Conservation (phyloP, 2,797 vertebrate species). For the Amphiprion clarkii region DNA sequence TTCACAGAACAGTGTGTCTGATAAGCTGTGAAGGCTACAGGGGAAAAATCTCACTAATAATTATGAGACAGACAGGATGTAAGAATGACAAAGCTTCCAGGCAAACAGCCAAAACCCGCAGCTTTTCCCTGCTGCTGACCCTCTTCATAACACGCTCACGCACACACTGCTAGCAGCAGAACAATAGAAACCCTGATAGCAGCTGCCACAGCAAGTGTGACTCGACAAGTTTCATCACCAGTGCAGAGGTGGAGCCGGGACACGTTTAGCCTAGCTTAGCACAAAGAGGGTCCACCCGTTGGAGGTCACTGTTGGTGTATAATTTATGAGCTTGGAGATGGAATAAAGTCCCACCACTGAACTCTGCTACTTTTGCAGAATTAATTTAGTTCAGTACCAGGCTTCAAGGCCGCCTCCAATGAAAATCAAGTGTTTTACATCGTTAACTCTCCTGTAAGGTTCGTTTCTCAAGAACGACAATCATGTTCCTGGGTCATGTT, state of each 20-base stretch:
- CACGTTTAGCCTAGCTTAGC: not conserved
- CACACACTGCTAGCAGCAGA: slow-evolving; percentile 14
- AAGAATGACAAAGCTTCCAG: slow-evolving; percentile 2
- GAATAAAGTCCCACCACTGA: not conserved
- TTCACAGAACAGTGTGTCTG: too few relatives aligned
- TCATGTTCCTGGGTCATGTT: too few relatives aligned
- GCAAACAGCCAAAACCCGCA: slow-evolving; percentile 7
- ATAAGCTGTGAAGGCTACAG: too few relatives aligned
- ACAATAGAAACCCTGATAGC: slow-evolving; percentile 42
- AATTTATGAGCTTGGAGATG: too few relatives aligned
- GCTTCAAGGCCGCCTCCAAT: too few relatives aligned
- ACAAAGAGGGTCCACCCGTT: not conserved
- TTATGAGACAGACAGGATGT: slow-evolving; percentile 12
- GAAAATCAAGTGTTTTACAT: too few relatives aligned
- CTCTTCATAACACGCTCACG: slow-evolving; percentile 1
- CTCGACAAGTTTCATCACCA: slow-evolving; percentile 22
- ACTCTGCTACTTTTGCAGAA: not conserved
- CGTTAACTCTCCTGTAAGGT: too few relatives aligned
- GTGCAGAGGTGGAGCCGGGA: too few relatives aligned
- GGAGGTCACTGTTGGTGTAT: too few relatives aligned
- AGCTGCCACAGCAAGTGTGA: slow-evolving; percentile 28
- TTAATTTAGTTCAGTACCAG: not conserved
- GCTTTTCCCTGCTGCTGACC: slow-evolving; percentile 5
- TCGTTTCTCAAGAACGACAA: too few relatives aligned
- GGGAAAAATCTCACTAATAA: not conserved